These are phyloP conservation scores for Diploptera punctata DNA, from an alignment of 2,888 invertebrate species.

Conservation along the genomic window DNA sequence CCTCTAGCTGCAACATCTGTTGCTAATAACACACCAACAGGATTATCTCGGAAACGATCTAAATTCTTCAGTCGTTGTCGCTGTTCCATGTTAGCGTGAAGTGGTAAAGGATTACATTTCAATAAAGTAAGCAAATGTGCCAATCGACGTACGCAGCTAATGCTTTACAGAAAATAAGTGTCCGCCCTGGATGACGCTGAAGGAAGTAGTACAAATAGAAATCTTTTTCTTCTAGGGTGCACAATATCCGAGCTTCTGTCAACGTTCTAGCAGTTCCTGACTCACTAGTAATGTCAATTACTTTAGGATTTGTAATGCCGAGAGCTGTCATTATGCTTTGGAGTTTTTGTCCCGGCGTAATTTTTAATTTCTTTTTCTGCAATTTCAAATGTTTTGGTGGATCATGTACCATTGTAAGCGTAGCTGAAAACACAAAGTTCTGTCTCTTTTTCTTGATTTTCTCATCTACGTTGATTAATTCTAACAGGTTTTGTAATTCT, in stretches of 20 bases:
- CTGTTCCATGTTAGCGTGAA: conserved; percentile 94
- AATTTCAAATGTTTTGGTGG: conserved; percentile 70
- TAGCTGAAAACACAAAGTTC: conserved; percentile 97
- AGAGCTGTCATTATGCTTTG: conserved; percentile 78
- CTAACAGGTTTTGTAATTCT: conserved; percentile 83
- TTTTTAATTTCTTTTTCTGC: conserved; percentile 39
- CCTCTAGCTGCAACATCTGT: conserved; percentile 99
- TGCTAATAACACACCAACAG: conserved; percentile 80
- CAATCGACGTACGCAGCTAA: conserved; percentile 87
- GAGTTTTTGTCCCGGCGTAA: conserved; percentile 77
- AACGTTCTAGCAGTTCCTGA: conserved; percentile 83
- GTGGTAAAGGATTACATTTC: conserved; percentile 74
- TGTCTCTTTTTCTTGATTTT: conserved; percentile 70
- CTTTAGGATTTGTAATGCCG: conserved; percentile 88
- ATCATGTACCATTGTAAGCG: conserved; percentile 90
- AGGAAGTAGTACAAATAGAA: conserved; percentile 91
- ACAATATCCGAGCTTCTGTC: conserved; percentile 84
- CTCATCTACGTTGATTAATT: conserved; percentile 76
- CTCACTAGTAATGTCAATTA: conserved; percentile 88
- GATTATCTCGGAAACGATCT: conserved; percentile 80
- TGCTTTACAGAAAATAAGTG: conserved; percentile 94
- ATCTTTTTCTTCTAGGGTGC: conserved; percentile 84
- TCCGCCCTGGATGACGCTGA: conserved; percentile 84
- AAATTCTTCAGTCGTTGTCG: conserved; percentile 92
- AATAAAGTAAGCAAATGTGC: conserved; percentile 60